Evolutionary conservation across 2,113 vertebrate species (phyloP), one percentile per base, ranked within the genome.

Genomic region (Anolis carolinensis): DNA sequence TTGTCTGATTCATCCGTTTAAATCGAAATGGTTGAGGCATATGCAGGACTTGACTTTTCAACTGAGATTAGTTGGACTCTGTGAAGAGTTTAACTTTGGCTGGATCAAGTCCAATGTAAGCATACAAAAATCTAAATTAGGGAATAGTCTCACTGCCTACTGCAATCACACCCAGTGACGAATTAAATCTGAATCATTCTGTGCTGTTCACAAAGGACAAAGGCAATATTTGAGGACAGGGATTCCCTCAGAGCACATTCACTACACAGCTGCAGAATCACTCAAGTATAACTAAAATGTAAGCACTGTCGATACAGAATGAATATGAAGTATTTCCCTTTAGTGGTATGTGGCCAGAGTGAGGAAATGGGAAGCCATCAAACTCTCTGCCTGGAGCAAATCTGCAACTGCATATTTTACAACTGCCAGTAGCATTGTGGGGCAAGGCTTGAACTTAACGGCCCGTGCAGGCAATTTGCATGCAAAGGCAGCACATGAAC

Each of bases 301-400:
- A 78, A 90, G 79, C 63, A 88, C n/a, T 55, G 81, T 62, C 23
- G 76, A 90, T 78, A 75, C 62, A 88, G 21, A 39, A 82, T 44
- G 89, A 90, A 80, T 73, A 81, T 55, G 71, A 88, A 27, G 36
- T 76, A 86, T 89, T 82, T 68, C 71, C 87, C 88, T 73, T 44
- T 14, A 32, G 86, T 77, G 87, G 84, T 91, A 89, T 70, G 76
- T 77, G 9, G 39, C 83, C 86, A 78, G 81, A 92, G 84, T 88
- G 52, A 68, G 86, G 48, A 89, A 94, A 90, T 32, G 7, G 89
- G 73, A 87, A 86, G 90, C 18, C 82, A 39, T 87, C 86, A 50
- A 77, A 93, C 85, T 44, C 62, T 44, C 77, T 87, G 84, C 71
- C 39, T 6, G 72, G 63, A 76, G 91, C 21, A 77, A 48, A 72